Conservation (phyloP, 2,113 vertebrate species). For the Corythornis madagascariensis region DNA sequence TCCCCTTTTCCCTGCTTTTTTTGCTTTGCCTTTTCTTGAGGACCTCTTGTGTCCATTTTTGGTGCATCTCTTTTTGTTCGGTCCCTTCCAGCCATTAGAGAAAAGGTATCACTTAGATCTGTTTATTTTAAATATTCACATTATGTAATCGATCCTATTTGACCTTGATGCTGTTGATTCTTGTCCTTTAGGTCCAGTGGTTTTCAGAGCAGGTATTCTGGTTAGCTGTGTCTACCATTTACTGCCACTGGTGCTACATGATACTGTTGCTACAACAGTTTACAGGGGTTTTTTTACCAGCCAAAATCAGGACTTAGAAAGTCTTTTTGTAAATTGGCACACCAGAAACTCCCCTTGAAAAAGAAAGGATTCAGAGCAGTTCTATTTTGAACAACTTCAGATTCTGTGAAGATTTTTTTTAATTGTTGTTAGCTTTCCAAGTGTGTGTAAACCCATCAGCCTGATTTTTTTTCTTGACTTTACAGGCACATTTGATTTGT, state of each 20-base stretch:
- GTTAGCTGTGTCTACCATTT: neutral
- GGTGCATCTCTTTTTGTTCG: neutral
- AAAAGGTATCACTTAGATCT: neutral
- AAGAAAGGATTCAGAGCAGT: neutral
- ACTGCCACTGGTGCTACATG: neutral
- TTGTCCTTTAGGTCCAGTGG: neutral
- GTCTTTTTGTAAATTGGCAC: neutral
- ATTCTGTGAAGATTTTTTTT: neutral
- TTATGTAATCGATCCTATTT: neutral
- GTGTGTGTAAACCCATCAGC: neutral
- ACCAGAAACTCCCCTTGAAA: neutral
- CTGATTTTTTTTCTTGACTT: slow-evolving; percentile 31
- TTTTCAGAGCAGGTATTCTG: neutral
- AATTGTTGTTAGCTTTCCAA: slow-evolving; percentile 27
- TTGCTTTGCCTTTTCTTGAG: neutral
- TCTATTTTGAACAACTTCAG: neutral
- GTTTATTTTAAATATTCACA: neutral
- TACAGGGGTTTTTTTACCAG: neutral
- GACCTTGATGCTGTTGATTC: neutral
- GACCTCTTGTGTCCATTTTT: neutral
- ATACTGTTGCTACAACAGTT: neutral
- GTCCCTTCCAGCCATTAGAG: neutral
- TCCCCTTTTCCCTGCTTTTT: neutral
- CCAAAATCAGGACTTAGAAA: neutral
- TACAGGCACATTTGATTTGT: slow-evolving; percentile 19